A percentile compares a stretch with the other conserved stretches of the same genome.
These are phyloP conservation scores for Leucoptera coffeella DNA, from an alignment of 2,888 invertebrate genomes.

Conservation along the genomic window DNA sequence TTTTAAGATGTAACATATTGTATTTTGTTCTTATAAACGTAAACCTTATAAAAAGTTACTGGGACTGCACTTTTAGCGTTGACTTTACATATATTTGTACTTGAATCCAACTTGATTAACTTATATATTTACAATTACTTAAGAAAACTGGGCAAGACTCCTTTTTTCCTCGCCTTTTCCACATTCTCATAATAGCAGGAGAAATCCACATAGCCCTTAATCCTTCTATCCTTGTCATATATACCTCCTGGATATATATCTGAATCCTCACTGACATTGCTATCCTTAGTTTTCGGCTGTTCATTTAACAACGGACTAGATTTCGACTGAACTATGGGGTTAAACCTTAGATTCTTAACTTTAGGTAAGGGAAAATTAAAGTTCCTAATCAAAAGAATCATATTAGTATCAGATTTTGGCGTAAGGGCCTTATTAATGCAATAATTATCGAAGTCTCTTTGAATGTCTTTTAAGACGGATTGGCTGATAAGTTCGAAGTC, in stretches of 20 bases:
- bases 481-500: constrained; percentile 79
- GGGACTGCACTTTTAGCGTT: too few relatives aligned
- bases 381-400: constrained; percentile 78
- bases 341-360: constrained; percentile 51
- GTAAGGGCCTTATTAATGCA: constrained; percentile 54
- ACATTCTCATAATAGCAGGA: constrained; percentile 70
- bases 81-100: too few relatives aligned
- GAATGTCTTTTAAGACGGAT: constrained; percentile 77
- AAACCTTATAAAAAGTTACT: too few relatives aligned
- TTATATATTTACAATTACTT: too few relatives aligned
- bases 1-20: too few relatives aligned
- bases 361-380: constrained; percentile 75
- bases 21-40: too few relatives aligned
- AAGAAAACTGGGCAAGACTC: constrained; percentile 60
- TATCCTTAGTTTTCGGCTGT: constrained; percentile 27
- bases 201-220: constrained; percentile 82
- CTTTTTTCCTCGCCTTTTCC: constrained; percentile 58
- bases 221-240: constrained; percentile 60
- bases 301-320: constrained; percentile 33
- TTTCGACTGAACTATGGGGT: constrained; percentile 54
- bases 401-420: constrained; percentile 68
- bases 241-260: constrained; percentile 30
- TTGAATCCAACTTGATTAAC: too few relatives aligned
- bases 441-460: constrained; percentile 74
- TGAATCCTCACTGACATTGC: constrained; percentile 31